Conservation (phyloP, 2,888 invertebrate genomes). For the Melolontha melolontha region DNA sequence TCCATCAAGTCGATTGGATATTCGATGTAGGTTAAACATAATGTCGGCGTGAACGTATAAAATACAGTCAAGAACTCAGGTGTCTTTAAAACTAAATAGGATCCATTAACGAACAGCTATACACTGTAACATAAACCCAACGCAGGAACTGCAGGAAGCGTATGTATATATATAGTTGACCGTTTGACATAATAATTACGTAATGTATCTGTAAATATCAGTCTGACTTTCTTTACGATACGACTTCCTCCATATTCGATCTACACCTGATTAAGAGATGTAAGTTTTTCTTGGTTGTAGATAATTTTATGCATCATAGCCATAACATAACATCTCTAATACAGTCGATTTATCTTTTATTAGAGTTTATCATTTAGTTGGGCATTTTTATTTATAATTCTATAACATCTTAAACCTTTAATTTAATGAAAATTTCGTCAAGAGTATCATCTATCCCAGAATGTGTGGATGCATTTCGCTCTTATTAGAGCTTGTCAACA, state of each 20-base stretch:
- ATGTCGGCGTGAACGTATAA: neutral
- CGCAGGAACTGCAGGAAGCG: constrained; percentile 23
- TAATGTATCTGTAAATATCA: constrained; percentile 5
- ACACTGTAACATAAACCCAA: neutral
- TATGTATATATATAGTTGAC: neutral
- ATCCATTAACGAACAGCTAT: neutral
- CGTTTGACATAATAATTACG: constrained; percentile 19
- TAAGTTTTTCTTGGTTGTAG: neutral
- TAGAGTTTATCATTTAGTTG: too few relatives aligned
- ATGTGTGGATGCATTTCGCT: too few relatives aligned
- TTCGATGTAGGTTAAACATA: constrained; percentile 43
- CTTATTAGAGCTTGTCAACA: too few relatives aligned
- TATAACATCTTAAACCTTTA: too few relatives aligned
- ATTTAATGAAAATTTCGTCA: too few relatives aligned
- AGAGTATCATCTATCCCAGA: too few relatives aligned
- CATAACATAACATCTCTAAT: too few relatives aligned
- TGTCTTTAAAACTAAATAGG: neutral
- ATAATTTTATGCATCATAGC: too few relatives aligned
- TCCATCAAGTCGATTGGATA: constrained; percentile 49
- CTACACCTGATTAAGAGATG: constrained; percentile 6
- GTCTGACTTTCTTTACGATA: constrained; percentile 11
- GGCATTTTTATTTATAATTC: too few relatives aligned
- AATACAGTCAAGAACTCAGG: neutral
- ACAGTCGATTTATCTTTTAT: too few relatives aligned
- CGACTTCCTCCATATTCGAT: constrained; percentile 6